These are phyloP conservation scores for Lasioglossum vierecki DNA, from an alignment of 2,888 invertebrate species.

Conservation along the genomic window DNA sequence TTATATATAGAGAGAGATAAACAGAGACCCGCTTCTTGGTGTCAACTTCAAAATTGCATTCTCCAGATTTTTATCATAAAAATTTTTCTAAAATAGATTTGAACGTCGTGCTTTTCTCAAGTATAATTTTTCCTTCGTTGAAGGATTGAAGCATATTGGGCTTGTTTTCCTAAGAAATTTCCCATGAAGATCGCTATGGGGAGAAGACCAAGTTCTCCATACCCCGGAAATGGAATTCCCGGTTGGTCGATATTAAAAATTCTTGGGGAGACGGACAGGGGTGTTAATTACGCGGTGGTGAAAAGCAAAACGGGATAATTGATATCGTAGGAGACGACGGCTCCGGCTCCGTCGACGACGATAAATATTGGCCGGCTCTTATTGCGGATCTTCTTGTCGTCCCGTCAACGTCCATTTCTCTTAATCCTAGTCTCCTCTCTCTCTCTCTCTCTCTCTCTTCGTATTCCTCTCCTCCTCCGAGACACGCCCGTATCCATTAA, in stretches of 20 bases:
- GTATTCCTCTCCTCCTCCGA: not conserved
- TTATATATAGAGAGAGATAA: not conserved
- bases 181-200: not conserved
- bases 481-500: constrained; percentile 60
- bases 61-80: too few species aligned
- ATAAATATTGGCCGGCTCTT: constrained; percentile 59
- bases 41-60: too few species aligned
- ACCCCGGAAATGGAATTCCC: constrained; percentile 35
- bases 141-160: not conserved
- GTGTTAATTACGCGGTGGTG: constrained; percentile 46
- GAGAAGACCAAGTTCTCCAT: not conserved
- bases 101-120: not conserved
- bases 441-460: not conserved
- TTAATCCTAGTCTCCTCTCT: constrained; percentile 29
- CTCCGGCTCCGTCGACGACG: not conserved
- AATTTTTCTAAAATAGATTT: not conserved
- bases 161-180: not conserved
- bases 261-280: constrained; percentile 9
- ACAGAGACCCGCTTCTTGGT: not conserved
- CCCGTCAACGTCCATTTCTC: constrained; percentile 51
- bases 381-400: constrained; percentile 56
- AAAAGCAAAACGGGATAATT: constrained; percentile 44
- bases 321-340: constrained; percentile 16
- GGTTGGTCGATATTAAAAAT: constrained; percentile 36
- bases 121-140: not conserved